A percentile compares a stretch with the other conserved stretches of the same genome.
These are phyloP conservation scores for Bubalus kerabau DNA, from an alignment of 2,113 vertebrate species.

Conservation along the genomic window DNA sequence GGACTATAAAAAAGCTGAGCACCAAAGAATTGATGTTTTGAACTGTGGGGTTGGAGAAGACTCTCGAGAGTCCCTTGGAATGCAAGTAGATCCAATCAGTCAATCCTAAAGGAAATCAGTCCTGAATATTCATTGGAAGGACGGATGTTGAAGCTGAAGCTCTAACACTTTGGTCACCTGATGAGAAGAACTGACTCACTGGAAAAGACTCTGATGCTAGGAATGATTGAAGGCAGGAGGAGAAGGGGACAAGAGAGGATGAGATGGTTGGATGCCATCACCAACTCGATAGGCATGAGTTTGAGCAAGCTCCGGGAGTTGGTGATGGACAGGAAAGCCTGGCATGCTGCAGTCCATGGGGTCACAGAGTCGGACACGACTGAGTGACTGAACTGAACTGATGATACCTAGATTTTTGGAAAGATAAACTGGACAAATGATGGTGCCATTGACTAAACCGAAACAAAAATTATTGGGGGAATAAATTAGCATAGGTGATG, in stretches of 20 bases:
- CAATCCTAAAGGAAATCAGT: neutral
- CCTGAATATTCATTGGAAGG: neutral
- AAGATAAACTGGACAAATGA: neutral
- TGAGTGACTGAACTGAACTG: neutral
- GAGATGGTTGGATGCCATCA: neutral
- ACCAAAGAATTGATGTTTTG: neutral
- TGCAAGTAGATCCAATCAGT: neutral
- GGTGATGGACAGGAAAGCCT: neutral
- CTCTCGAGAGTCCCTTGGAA: neutral
- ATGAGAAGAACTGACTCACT: neutral
- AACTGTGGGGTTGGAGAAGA: neutral
- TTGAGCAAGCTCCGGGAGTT: neutral
- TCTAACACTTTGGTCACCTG: neutral
- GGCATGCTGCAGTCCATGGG: neutral
- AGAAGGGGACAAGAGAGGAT: neutral
- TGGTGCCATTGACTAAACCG: neutral
- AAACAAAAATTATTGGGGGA: neutral
- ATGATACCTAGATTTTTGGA: neutral
- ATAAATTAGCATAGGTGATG: neutral
- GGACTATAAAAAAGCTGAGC: neutral
- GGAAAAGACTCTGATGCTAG: neutral
- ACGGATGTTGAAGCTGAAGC: neutral
- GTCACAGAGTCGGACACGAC: fast-evolving
- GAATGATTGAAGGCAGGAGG: neutral
- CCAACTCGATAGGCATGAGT: neutral